Percentiles rank a stretch among this genome's conserved stretches.
These are phyloP conservation scores for Lerema accius DNA, from an alignment of 1,140 invertebrate species.

Conservation along the genomic window DNA sequence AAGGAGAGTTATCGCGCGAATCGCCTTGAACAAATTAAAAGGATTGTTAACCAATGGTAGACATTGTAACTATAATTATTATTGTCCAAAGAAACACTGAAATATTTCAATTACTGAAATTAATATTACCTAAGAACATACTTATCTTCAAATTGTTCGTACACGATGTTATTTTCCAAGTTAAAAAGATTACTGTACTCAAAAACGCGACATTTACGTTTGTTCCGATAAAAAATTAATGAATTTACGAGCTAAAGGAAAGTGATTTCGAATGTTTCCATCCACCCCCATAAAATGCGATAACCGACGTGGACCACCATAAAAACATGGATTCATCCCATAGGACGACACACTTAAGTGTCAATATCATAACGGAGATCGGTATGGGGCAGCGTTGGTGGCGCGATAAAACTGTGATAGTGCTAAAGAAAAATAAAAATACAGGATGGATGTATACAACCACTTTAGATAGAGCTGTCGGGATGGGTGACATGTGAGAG, in stretches of 20 bases:
- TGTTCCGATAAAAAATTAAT: conserved; percentile 3
- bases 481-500: conserved; percentile 9
- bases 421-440: conserved; percentile 58
- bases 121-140: too few species aligned
- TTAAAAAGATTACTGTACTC: neutral
- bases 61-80: too few species aligned
- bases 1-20: too few species aligned
- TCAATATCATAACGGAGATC: conserved; percentile 56
- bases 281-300: conserved; percentile 57
- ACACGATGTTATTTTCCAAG: too few species aligned
- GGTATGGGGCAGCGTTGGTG: conserved; percentile 53
- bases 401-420: conserved; percentile 55
- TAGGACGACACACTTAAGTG: conserved; percentile 50
- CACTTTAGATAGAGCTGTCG: conserved; percentile 41
- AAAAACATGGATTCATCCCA: conserved; percentile 58
- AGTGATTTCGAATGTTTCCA: conserved; percentile 38
- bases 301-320: conserved; percentile 57
- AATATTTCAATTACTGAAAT: neutral
- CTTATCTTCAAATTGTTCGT: too few species aligned
- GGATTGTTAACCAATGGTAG: too few species aligned
- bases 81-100: too few species aligned
- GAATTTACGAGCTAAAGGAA: conserved; percentile 19
- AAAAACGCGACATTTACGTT: neutral
- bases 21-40: too few species aligned
- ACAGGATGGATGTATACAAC: conserved; percentile 38